Evolutionary conservation across 2,888 invertebrate species (phyloP), one percentile per base, ranked within the genome.

Genomic region (Heteropelma amictum): DNA sequence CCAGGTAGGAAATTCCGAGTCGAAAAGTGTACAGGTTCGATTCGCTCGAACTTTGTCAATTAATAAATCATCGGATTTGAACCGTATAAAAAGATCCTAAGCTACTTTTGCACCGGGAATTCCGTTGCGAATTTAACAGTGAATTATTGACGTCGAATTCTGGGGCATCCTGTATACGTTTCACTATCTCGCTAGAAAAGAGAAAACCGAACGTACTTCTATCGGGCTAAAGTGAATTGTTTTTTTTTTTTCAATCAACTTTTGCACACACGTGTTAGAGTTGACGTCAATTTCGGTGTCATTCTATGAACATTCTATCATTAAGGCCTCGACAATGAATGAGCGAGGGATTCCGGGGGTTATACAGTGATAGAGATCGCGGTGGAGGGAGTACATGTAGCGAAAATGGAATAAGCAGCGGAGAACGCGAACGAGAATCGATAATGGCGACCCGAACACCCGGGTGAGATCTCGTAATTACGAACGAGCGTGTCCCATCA

Each of bases 381-480:
- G 12, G 40, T 49, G 19, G 14, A 45, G n/a, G 1, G 51, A 42
- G 12, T 21, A 45, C 38, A 54, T 23, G 40, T 42, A 53, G 30
- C 10, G 71, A 76, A 76, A 76, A 68, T 76, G 51, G 63, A 51
- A 72, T 51, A 45, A 64, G 40, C 21, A 17, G 35, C 28, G 38
- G 53, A 56, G 63, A 49, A 61, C 33, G 61, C 30, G 67, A 63
- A 60, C 54, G 49, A 60, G 58, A 72, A 73, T 72, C 73, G 53
- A 67, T 47, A 17, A 51, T 71, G 69, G 56, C 21, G 65, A 63
- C 40, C 45, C 42, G 42, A 54, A 72, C 71, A 79, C 78, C 65
- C 69, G 77, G 74, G 76, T 72, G 74, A 78, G 77, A 81, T 73
- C 68, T 72, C 78, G 73, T 78, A 77, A 81, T 81, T 78, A 77